phyloP scores from a whole-genome alignment of 2,888 invertebrate species.

The Epsilonema sp. region DNA sequence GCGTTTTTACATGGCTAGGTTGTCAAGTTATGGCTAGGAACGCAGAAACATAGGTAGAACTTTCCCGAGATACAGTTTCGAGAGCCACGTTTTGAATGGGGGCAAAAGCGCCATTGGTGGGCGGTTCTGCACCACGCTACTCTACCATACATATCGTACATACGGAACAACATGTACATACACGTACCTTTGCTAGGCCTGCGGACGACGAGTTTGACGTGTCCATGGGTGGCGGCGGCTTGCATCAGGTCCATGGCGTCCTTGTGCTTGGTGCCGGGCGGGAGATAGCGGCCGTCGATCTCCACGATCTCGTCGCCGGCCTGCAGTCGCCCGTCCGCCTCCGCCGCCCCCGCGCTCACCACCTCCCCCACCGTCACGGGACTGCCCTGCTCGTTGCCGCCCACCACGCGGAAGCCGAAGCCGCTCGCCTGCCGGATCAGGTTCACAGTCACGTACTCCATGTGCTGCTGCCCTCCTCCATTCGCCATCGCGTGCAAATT shows the following conservation, averaged over 20 bases:
- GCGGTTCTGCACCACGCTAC: too few species aligned
- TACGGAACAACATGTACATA: too few species aligned
- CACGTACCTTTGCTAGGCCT: too few species aligned
- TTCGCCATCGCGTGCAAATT: neutral
- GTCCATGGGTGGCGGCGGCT: conserved; percentile 61
- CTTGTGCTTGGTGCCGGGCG: conserved; percentile 63
- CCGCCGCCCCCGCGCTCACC: conserved; percentile 82
- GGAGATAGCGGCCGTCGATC: conserved; percentile 43
- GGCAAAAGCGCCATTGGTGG: too few species aligned
- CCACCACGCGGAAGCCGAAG: conserved; percentile 92
- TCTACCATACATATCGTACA: too few species aligned
- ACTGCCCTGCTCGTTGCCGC: conserved; percentile 55
- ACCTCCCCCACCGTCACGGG: conserved; percentile 80
- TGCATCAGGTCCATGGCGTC: conserved; percentile 81
- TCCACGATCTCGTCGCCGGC: conserved; percentile 83
- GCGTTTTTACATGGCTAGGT: too few species aligned
- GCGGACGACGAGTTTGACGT: conserved; percentile 57
- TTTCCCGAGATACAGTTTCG: too few species aligned
- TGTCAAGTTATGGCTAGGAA: too few species aligned
- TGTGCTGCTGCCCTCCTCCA: conserved; percentile 8
- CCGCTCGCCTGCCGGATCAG: conserved; percentile 73
- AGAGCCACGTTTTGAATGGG: too few species aligned
- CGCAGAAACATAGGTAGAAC: too few species aligned
- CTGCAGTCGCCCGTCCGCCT: conserved; percentile 65
- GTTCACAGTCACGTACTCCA: conserved; percentile 52